These are phyloP conservation scores for Melanerpes aurifrons DNA, from an alignment of 2,113 vertebrate species.

Conservation along the genomic window DNA sequence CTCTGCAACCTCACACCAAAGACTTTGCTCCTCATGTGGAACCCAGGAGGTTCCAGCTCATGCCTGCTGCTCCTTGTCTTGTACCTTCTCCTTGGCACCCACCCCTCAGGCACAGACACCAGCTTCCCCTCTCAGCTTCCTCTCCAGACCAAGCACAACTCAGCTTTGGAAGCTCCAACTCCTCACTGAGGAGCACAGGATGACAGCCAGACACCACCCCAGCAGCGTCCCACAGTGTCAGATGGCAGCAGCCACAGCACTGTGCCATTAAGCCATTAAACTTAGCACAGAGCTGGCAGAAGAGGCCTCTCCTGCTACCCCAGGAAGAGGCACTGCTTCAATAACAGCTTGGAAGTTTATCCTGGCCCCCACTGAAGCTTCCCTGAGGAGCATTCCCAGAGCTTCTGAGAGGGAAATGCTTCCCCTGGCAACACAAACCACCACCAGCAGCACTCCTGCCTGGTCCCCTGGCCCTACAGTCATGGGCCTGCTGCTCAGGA, in stretches of 20 bases:
- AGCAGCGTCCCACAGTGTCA: neutral
- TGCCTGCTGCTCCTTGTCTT: too few species aligned
- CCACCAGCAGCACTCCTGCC: too few species aligned
- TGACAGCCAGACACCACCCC: neutral
- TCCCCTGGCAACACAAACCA: neutral
- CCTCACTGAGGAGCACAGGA: fast-evolving
- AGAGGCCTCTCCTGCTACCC: neutral
- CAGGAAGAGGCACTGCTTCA: neutral
- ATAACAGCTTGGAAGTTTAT: neutral
- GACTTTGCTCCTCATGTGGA: too few species aligned
- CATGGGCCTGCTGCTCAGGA: fast-evolving
- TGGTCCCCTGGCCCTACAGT: neutral
- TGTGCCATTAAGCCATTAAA: too few species aligned
- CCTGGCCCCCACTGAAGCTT: neutral
- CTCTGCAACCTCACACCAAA: too few species aligned
- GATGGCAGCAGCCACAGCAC: neutral
- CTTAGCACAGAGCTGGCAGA: neutral
- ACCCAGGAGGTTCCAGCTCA: too few species aligned
- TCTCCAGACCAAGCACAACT: too few species aligned
- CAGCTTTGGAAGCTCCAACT: neutral
- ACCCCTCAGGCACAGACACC: too few species aligned
- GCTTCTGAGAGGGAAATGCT: neutral
- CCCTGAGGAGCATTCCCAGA: fast-evolving
- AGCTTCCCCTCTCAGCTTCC: too few species aligned
- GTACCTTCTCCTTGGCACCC: too few species aligned